Evolutionary conservation across 2,888 invertebrate species (phyloP), one percentile per base, ranked within the genome.

Genomic region (Cryptocheilus praepositus): DNA sequence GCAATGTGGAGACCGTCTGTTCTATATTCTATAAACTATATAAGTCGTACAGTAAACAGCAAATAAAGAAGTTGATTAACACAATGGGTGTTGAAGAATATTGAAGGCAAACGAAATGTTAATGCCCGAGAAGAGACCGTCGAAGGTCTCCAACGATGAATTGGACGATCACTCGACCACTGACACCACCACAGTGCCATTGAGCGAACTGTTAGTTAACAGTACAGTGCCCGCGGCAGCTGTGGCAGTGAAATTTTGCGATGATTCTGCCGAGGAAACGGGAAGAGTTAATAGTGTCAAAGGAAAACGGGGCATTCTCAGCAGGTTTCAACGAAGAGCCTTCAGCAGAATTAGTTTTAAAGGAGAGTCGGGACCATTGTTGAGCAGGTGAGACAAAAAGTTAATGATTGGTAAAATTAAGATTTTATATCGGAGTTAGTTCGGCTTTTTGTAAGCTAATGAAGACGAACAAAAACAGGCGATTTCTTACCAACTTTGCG

Each of bases 281-380:
- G 70, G 65, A 22, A 75, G 74, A 28, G 69, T 64, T 36, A 43
- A 73, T 28, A 58, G 56, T 45, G 71, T 65, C 21, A 76, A 70
- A 54, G 76, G 74, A 43, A 83, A 74, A 55, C 69, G 66, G 0
- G 67, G 75, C 2, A 75, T 81, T 46, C 68, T 85, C 13, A 77
- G 77, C 28, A 83, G 61, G 28, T 85, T 85, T 60, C 81, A 83
- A 58, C 79, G 82, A 16, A 75, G 85, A 53, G 83, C 85, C 11
- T 80, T 83, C 65, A 86, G 82, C 74, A 82, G 84, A 64, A 83
- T 86, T 71, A 86, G 86, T 64, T 85, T 86, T 65, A 83, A 81
- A 54, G 83, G 83, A 4, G 86, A 85, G 58, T 71, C 77, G 16
- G 86, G 85, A 18, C 83, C 85, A 46, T 67, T 86, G 7, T 60